Evolutionary conservation across 1,140 invertebrate genomes (phyloP).

Genomic region (Oncopodura yosiiana): DNA sequence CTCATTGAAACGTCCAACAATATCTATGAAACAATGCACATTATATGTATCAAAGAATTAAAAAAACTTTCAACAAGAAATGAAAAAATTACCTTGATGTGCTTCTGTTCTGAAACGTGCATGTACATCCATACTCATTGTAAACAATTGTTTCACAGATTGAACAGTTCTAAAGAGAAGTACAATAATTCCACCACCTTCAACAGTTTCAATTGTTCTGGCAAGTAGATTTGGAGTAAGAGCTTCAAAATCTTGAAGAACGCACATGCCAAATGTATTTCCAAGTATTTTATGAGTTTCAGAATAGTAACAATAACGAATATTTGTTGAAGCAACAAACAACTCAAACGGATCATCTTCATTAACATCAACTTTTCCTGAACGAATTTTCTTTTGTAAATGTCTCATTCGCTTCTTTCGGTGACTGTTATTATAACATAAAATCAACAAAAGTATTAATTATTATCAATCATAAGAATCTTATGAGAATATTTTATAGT

Average conservation of each 20-base stretch:
- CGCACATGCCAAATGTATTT: constrained; percentile 94
- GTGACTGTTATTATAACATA: constrained; percentile 54
- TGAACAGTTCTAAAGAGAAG: constrained; percentile 69
- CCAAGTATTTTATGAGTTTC: constrained; percentile 98
- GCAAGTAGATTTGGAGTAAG: constrained; percentile 97
- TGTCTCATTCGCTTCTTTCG: constrained; percentile 86
- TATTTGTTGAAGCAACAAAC: constrained; percentile 91
- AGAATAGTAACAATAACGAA: constrained; percentile 93
- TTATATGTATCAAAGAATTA: too few relatives aligned
- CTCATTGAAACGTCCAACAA: constrained; percentile 93
- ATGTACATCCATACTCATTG: constrained; percentile 98
- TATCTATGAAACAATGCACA: too few relatives aligned
- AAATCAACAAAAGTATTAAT: constrained; percentile 3
- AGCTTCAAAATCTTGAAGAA: constrained; percentile 96
- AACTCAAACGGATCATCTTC: constrained; percentile 96
- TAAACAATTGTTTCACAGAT: constrained; percentile 89
- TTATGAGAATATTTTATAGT: constrained; percentile 7
- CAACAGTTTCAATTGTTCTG: constrained; percentile 94
- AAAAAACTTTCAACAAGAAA: too few relatives aligned
- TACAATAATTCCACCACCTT: constrained; percentile 91
- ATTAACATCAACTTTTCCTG: constrained; percentile 79
- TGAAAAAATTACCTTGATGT: too few relatives aligned
- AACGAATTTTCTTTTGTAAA: constrained; percentile 73
- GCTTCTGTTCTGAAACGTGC: constrained; percentile 88
- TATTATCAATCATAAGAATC: constrained; percentile 13